Evolutionary conservation across 92 coral and sea anemone genomes (phyloP).

Genomic region (Anthopleura xanthogrammica): DNA sequence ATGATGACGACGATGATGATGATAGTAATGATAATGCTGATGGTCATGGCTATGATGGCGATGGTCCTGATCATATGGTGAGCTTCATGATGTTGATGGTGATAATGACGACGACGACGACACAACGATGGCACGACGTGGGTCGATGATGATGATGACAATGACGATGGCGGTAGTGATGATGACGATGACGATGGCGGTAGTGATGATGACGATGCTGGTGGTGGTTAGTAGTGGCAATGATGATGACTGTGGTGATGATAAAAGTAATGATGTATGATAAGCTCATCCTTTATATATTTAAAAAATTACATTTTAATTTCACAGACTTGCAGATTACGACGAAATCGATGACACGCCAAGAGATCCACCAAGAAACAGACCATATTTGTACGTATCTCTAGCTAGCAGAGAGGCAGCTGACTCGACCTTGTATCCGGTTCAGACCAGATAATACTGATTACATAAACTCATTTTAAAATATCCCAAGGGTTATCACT

Average conservation of each 20-base stretch:
- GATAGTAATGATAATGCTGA: not conserved
- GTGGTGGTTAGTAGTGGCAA: not conserved
- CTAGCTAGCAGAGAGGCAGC: not conserved
- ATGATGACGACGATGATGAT: not conserved
- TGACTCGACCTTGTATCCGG: not conserved
- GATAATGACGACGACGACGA: too few relatives aligned
- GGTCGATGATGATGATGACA: not conserved
- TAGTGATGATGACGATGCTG: not conserved
- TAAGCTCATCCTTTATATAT: too few relatives aligned
- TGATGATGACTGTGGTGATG: not conserved
- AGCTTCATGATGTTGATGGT: not conserved
- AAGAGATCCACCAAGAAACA: slow-evolving; percentile 7
- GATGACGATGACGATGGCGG: not conserved
- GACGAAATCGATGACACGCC: slow-evolving; percentile 46
- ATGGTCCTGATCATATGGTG: too few relatives aligned
- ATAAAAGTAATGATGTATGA: not conserved
- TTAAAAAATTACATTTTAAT: not conserved
- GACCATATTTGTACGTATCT: slow-evolving; percentile 7
- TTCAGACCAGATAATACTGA: not conserved
- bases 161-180: not conserved
- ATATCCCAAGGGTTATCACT: not conserved
- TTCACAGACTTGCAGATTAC: slow-evolving; percentile 51
- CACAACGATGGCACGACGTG: too few relatives aligned
- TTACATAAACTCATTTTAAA: not conserved
- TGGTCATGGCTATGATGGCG: not conserved